These are phyloP conservation scores for Falco concolor DNA, from an alignment of 2,797 vertebrate genomes.

Conservation along the genomic window DNA sequence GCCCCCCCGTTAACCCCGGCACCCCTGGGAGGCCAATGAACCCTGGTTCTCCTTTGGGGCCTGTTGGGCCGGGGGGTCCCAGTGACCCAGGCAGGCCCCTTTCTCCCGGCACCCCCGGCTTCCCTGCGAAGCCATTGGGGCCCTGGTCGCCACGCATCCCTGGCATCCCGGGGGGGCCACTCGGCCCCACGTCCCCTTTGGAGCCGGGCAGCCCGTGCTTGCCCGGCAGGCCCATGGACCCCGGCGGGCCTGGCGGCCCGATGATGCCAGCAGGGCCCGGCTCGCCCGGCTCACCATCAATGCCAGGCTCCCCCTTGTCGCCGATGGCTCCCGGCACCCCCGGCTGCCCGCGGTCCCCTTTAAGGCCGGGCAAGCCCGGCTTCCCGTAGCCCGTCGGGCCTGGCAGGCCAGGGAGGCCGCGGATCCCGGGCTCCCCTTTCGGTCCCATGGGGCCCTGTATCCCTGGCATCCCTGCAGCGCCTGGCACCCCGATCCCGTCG, in stretches of 20 bases:
- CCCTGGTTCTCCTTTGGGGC: slow-evolving; percentile 91
- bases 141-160: slow-evolving; percentile 93
- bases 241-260: slow-evolving; percentile 85
- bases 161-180: slow-evolving; percentile 86
- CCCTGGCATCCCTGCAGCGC: slow-evolving; percentile 84
- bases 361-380: slow-evolving; percentile 86
- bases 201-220: slow-evolving; percentile 87
- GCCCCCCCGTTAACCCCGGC: slow-evolving; percentile 80
- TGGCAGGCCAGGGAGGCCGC: slow-evolving; percentile 84
- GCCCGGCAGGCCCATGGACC: slow-evolving; percentile 92
- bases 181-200: slow-evolving; percentile 88
- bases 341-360: slow-evolving; percentile 87
- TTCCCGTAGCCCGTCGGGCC: slow-evolving; percentile 91
- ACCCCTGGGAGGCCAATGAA: slow-evolving; percentile 88
- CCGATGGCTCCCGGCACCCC: slow-evolving; percentile 86
- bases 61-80: slow-evolving; percentile 86
- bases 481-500: slow-evolving; percentile 82
- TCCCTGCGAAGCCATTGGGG: slow-evolving; percentile 83
- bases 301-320: slow-evolving; percentile 87
- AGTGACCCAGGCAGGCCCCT: slow-evolving; percentile 85
- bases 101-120: slow-evolving; percentile 89
- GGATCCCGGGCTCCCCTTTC: slow-evolving; percentile 84
- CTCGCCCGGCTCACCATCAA: slow-evolving; percentile 83
- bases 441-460: slow-evolving; percentile 78
- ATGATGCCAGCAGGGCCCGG: slow-evolving; percentile 83